These are phyloP conservation scores for Andrena fulva DNA, from an alignment of 2,888 invertebrate species.

Conservation along the genomic window DNA sequence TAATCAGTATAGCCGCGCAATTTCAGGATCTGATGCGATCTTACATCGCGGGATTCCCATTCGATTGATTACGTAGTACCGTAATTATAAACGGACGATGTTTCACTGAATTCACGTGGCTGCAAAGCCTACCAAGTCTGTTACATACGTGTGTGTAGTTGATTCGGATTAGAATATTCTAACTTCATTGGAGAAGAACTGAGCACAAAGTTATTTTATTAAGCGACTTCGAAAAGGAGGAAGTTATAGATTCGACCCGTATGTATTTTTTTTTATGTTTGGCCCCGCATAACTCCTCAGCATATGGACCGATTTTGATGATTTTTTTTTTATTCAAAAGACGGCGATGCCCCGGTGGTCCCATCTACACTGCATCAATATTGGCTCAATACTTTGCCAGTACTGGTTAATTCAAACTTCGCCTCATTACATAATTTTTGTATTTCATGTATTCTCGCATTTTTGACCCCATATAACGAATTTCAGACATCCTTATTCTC, in stretches of 20 bases:
- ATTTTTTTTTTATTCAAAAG: too few species aligned
- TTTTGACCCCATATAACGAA: too few species aligned
- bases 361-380: too few species aligned
- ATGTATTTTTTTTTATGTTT: background rate
- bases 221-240: background rate
- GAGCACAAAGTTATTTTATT: background rate
- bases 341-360: too few species aligned
- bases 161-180: background rate
- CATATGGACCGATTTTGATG: too few species aligned
- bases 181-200: background rate
- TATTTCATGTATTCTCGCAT: too few species aligned
- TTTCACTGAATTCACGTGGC: constrained; percentile 24
- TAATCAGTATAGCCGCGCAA: constrained; percentile 7
- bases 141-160: too few species aligned
- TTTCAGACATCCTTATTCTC: too few species aligned
- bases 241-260: background rate
- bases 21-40: constrained; percentile 46
- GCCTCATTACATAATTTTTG: too few species aligned
- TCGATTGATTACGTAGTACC: constrained; percentile 53
- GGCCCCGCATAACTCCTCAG: too few species aligned
- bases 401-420: too few species aligned
- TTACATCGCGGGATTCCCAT: constrained; percentile 60
- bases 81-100: constrained; percentile 39
- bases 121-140: background rate
- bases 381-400: too few species aligned